Evolutionary conservation across 1,140 invertebrate genomes (phyloP).

Genomic region (Nylanderia fulva): DNA sequence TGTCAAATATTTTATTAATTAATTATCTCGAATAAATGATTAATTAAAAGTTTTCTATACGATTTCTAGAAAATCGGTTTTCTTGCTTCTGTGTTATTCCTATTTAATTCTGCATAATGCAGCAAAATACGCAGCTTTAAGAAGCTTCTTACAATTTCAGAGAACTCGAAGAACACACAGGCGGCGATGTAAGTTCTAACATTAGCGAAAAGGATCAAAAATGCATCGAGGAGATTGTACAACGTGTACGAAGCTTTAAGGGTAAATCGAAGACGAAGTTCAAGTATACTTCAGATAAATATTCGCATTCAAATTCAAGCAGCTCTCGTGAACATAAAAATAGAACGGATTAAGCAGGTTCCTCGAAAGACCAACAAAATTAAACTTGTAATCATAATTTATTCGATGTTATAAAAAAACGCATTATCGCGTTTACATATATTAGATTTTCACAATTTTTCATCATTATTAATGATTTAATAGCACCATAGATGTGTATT

Average conservation of each 20-base stretch:
- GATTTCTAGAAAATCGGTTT: background rate
- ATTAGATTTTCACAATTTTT: background rate
- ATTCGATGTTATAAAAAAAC: background rate
- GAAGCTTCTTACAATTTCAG: constrained; percentile 29
- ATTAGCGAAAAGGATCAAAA: constrained; percentile 67
- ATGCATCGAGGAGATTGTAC: constrained; percentile 57
- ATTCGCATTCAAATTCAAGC: background rate
- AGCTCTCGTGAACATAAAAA: constrained; percentile 44
- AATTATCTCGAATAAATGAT: background rate
- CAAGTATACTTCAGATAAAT: constrained; percentile 42
- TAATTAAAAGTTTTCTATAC: background rate
- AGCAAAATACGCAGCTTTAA: background rate
- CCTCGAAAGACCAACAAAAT: constrained; percentile 35
- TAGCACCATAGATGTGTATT: background rate
- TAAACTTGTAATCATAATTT: constrained; percentile 1
- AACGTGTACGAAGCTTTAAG: constrained; percentile 40
- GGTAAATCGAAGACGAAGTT: constrained; percentile 61
- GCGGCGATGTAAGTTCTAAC: background rate
- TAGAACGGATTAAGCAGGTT: constrained; percentile 17
- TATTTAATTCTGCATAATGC: background rate
- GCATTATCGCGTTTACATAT: background rate
- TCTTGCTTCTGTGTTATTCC: background rate
- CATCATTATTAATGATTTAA: background rate
- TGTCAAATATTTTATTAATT: background rate
- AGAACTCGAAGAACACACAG: constrained; percentile 23